Conservation (phyloP, 2,797 vertebrate genomes). For the Botia kubotai region DNA sequence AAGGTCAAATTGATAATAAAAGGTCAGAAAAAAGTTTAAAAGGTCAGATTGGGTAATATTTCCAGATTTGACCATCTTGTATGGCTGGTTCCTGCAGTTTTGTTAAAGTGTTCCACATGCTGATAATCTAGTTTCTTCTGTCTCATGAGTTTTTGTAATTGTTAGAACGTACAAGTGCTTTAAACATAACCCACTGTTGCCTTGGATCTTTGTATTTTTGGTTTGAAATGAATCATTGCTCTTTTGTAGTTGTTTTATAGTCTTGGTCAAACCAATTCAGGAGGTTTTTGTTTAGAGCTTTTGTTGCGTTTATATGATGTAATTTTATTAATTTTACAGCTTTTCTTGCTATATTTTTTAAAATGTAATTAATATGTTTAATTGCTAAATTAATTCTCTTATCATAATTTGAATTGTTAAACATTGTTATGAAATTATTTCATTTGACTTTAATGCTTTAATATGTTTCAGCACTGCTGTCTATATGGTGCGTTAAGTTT, state of each 20-base stretch:
- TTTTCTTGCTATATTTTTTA: constrained; percentile 1
- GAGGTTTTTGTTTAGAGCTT: background rate
- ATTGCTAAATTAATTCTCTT: background rate
- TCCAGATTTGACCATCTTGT: background rate
- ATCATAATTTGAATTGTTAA: background rate
- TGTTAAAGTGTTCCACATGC: no score
- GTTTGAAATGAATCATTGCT: background rate
- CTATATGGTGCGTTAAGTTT: background rate
- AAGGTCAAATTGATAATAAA: no score
- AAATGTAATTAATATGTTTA: background rate
- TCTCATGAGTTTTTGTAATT: background rate
- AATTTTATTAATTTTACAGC: background rate
- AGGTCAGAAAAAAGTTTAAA: no score
- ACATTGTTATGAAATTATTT: background rate
- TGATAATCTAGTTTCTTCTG: no score
- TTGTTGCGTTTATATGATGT: background rate
- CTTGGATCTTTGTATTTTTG: background rate
- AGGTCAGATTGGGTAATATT: no score
- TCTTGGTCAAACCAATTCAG: background rate
- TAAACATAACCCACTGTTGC: no score
- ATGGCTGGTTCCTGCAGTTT: no score
- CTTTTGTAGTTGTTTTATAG: background rate
- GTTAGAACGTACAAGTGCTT: no score
- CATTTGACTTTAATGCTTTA: background rate
- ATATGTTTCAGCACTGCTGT: background rate